phyloP scores from a whole-genome alignment of 2,113 vertebrate genomes.

The Seriola dumerili region DNA sequence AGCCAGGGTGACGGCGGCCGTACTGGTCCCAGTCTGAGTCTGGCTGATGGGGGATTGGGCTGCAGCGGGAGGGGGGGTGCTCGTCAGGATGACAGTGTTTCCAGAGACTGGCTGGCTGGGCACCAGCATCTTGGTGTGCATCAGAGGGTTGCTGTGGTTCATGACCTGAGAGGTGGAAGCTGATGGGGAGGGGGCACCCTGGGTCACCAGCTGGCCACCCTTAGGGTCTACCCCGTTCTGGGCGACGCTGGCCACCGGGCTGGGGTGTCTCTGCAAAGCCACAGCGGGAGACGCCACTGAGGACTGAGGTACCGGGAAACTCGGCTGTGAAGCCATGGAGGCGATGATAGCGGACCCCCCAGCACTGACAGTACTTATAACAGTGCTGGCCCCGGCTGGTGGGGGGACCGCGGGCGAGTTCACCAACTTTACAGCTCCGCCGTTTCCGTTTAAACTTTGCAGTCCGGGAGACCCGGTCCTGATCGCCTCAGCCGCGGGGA shows the following conservation, averaged over 20 bases:
- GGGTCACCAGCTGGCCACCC: conserved; percentile 55
- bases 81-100: conserved; percentile 60
- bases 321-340: conserved; percentile 54
- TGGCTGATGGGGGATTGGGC: conserved; percentile 62
- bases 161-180: conserved; percentile 67
- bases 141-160: conserved; percentile 78
- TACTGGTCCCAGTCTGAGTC: conserved; percentile 50
- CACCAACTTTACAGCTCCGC: conserved; percentile 73
- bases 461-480: conserved; percentile 64
- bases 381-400: conserved; percentile 35
- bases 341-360: conserved; percentile 60
- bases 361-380: conserved; percentile 54
- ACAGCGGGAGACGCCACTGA: conserved; percentile 66
- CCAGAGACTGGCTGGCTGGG: conserved; percentile 71
- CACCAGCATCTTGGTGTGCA: conserved; percentile 80
- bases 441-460: conserved; percentile 80
- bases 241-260: conserved; percentile 74
- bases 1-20: conserved; percentile 38
- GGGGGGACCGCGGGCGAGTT: conserved; percentile 55
- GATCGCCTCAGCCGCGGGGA: conserved; percentile 39
- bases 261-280: conserved; percentile 77
- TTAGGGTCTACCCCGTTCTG: conserved; percentile 84
- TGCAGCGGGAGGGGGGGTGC: conserved; percentile 47
- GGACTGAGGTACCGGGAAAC: conserved; percentile 64
- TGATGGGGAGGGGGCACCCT: conserved; percentile 39